Evolutionary conservation across 2,797 vertebrate species (phyloP), one percentile per base, ranked within the genome.

Genomic region (Telmatherina bonti): DNA sequence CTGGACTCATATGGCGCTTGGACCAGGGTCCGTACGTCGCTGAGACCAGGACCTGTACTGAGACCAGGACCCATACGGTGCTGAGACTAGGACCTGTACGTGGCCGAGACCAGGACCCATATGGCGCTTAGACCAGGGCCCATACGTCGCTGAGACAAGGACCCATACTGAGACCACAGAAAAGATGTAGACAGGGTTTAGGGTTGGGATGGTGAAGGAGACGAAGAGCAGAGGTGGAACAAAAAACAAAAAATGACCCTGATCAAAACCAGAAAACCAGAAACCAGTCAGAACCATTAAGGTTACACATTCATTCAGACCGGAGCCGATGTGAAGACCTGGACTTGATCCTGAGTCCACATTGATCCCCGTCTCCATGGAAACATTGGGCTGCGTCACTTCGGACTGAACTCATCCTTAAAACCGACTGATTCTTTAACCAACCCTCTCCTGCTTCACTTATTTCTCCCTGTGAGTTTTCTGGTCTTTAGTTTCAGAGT

Each of bases 401-500:
- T 35, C 33, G 2, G 7, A 35, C 33, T 9, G 2, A 35, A 10
- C 33, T 35, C 7, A 35, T 7, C 33, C 5, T 35, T 8, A 35
- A 2, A 35, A 35, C 7, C 33, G 9, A 8, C 33, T 9, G 7
- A 10, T 35, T 10, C 9, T 35, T 35, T 8, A 10, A 35, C 2
- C 33, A 10, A 8, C 2, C 33, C 33, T 35, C 33, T 35, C 33
- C 33, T 35, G 33, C 7, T 7, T 27, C 4, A 15, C 51, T 31
- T 31, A 51, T 57, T 20, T 49, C 4, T 49, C 15, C 41, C 1
- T 49, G 26, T 3, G 31, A 30, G 62, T 55, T 66, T 60, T 29
- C 10, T 47, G 31, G 62, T 55, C 13, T 33, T 41, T 27, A 22
- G 20, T 47, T 57, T 67, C 57, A 35, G 62, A 59, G 45, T 61